Evolutionary conservation across 1,140 invertebrate genomes (phyloP), one percentile per base, ranked within the genome.

Genomic region (Harlomillsia oculata): DNA sequence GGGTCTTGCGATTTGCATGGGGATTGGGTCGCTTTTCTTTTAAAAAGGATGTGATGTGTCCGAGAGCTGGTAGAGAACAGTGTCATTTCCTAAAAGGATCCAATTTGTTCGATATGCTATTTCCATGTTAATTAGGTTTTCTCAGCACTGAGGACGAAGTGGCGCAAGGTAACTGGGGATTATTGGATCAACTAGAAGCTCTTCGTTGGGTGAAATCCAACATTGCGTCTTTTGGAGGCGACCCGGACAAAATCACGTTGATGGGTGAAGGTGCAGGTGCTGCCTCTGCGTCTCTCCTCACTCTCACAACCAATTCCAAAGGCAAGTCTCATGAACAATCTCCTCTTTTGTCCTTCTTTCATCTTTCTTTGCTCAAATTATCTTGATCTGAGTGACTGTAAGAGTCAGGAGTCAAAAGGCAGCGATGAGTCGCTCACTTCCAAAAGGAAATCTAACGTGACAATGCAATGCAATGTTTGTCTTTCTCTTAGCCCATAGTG

Each of bases 201-300:
- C 62, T 77, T 8, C 55, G 68, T 30, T 77, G 76, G 76, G 69
- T 77, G 13, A 65, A 72, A 51, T 40, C 62, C 3, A 71, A 76
- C 44, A 70, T 76, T 21, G 59, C 34, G 11, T 55, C 64, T 21
- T 76, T 76, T 64, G 74, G 74, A 40, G 78, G 60, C 23, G 66
- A 67, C 55, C 58, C 60, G 9, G 53, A 64, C 32, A 57, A 59
- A 55, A 41, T 65, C 6, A 52, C 60, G 18, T n/a, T 65, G 25
- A 28, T 62, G 34, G 64, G 64, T 13, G 64, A 65, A 60, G 64
- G 64, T 13, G 57, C 64, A 11, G 64, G 64, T 11, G 54, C 60
- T 13, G 60, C 60, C 5, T 54, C 53, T 25, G 54, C 54, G 5
- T 30, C 57, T 28, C 50, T 65, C n/a, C 52, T 65, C 21, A 65